These are phyloP conservation scores for Furcifer pardalis DNA, from an alignment of 2,797 vertebrate species.

Conservation along the genomic window DNA sequence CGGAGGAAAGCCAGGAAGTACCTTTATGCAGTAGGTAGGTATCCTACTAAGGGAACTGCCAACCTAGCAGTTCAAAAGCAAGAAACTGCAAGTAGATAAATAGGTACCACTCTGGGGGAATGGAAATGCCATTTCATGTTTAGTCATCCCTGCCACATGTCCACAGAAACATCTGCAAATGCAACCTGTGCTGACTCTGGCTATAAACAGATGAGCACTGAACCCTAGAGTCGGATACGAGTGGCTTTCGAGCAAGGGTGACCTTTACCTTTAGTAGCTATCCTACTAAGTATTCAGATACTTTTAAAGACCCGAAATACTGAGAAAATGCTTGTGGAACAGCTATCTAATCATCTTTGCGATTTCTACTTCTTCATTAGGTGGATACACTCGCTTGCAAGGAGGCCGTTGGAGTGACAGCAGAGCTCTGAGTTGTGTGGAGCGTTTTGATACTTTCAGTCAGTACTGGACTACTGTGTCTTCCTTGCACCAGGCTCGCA, in stretches of 20 bases:
- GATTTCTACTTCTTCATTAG: conserved; percentile 71
- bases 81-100: too few relatives aligned
- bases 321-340: neutral
- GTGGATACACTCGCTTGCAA: conserved; percentile 94
- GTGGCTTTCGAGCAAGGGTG: too few relatives aligned
- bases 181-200: too few relatives aligned
- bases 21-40: conserved; percentile 94
- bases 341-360: neutral
- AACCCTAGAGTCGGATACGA: too few relatives aligned
- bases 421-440: conserved; percentile 93
- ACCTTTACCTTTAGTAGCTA: too few relatives aligned
- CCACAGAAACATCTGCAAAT: too few relatives aligned
- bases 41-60: too few relatives aligned
- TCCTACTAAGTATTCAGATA: neutral
- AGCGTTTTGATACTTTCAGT: conserved; percentile 97
- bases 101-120: too few relatives aligned
- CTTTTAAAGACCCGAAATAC: neutral
- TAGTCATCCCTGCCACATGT: too few relatives aligned
- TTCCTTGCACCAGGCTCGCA: conserved; percentile 95
- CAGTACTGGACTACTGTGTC: conserved; percentile 98
- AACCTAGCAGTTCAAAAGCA: too few relatives aligned
- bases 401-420: conserved; percentile 97
- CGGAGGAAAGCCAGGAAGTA: conserved; percentile 97
- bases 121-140: too few relatives aligned
- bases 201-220: too few relatives aligned